These are phyloP conservation scores for Lagocephalus sceleratus DNA, from an alignment of 2,797 vertebrate genomes.

Conservation along the genomic window DNA sequence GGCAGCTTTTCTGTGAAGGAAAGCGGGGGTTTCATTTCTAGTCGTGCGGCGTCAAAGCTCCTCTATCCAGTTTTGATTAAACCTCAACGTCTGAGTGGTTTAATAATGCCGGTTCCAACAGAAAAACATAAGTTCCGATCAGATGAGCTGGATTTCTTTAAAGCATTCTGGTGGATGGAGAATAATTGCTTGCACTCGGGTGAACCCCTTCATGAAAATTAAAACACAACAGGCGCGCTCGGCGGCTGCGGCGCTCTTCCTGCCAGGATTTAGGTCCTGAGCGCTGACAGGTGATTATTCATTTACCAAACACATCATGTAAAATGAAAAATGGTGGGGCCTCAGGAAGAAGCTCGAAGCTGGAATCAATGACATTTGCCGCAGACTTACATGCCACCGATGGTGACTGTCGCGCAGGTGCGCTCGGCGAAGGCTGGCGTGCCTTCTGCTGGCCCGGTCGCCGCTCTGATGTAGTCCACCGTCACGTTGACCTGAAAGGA, in stretches of 20 bases:
- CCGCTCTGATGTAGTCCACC: conserved; percentile 95
- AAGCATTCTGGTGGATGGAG: conserved; percentile 39
- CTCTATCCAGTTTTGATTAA: conserved; percentile 39
- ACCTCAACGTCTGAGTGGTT: conserved; percentile 40
- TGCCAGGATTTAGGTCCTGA: conserved; percentile 23
- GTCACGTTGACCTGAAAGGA: conserved; percentile 87
- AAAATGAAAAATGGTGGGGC: conserved; percentile 19
- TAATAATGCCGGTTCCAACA: conserved; percentile 25
- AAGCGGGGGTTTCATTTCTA: conserved; percentile 25
- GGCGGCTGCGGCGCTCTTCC: conserved; percentile 33
- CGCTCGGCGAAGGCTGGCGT: conserved; percentile 90
- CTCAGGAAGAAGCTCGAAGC: neutral
- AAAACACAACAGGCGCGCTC: conserved; percentile 31
- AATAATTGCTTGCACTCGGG: conserved; percentile 48
- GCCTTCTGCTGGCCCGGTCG: conserved; percentile 81
- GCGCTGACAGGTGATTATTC: conserved; percentile 21
- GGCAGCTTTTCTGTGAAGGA: neutral
- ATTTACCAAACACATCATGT: conserved; percentile 1
- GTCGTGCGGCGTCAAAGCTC: conserved; percentile 31
- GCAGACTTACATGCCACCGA: conserved; percentile 92
- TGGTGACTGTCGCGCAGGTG: conserved; percentile 94
- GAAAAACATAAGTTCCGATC: conserved; percentile 31
- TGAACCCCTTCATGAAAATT: conserved; percentile 28
- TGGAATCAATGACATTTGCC: too few species aligned
- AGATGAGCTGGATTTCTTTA: conserved; percentile 32